phyloP scores from a whole-genome alignment of 2,113 vertebrate species.

The Phyllostomus hastatus region DNA sequence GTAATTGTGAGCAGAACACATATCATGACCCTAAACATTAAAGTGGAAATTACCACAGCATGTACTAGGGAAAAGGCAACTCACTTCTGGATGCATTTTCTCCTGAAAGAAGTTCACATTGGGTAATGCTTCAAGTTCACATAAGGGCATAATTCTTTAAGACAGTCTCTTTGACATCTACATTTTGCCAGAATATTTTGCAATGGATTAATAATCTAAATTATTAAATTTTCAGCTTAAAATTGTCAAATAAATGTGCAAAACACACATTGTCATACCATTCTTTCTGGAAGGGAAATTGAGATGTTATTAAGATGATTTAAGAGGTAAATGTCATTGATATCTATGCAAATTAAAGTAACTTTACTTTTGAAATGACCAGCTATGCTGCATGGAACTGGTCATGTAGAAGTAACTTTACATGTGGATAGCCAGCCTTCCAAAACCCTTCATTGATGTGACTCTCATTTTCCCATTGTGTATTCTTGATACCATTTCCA shows the following conservation, averaged over 20 bases:
- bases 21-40: background rate
- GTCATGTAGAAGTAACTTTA: background rate
- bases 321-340: background rate
- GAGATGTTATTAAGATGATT: background rate
- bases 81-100: background rate
- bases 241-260: background rate
- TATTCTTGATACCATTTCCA: background rate
- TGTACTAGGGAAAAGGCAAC: background rate
- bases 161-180: background rate
- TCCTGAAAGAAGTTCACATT: background rate
- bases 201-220: background rate
- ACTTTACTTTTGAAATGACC: background rate
- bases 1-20: background rate
- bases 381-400: background rate
- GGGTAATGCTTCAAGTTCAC: background rate
- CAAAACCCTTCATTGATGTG: background rate
- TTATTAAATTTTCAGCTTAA: background rate
- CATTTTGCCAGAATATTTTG: background rate
- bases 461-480: background rate
- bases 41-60: background rate
- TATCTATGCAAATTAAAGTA: background rate
- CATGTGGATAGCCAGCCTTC: background rate
- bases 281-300: background rate
- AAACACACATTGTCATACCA: background rate
- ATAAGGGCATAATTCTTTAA: background rate